A percentile compares a stretch with the other conserved stretches of the same genome.
Evolutionary conservation across 2,888 invertebrate genomes (phyloP).

Genomic region (Heliconius ethilla): DNA sequence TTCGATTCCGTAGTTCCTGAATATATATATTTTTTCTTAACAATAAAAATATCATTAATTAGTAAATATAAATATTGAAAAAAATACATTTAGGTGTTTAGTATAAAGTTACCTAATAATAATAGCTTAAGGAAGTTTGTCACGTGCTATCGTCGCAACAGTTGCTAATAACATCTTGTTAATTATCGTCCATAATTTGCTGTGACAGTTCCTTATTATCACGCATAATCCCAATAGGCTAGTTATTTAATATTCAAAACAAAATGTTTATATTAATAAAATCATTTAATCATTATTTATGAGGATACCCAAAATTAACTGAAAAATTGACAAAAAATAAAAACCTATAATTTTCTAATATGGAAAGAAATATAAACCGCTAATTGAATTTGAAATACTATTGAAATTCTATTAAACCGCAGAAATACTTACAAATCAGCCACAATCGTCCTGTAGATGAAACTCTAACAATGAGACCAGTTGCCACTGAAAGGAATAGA

Average conservation of each 20-base stretch:
- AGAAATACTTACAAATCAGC: conserved; percentile 43
- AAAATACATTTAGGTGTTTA: background rate
- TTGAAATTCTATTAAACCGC: conserved; percentile 41
- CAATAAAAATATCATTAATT: background rate
- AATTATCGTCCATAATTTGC: conserved; percentile 2
- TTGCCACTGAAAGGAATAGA: conserved; percentile 51
- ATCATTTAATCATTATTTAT: too few species aligned
- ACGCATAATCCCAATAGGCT: background rate
- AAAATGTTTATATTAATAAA: background rate
- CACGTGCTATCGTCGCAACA: conserved; percentile 1
- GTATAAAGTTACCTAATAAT: background rate
- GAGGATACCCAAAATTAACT: too few species aligned
- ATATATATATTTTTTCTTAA: too few species aligned
- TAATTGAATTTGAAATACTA: conserved; percentile 36
- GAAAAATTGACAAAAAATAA: background rate
- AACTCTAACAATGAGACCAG: conserved; percentile 60
- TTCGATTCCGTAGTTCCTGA: too few species aligned
- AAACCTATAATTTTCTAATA: background rate
- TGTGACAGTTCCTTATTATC: conserved; percentile 17
- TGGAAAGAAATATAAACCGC: background rate
- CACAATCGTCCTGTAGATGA: conserved; percentile 55
- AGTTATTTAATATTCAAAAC: background rate
- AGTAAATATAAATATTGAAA: background rate
- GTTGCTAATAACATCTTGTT: conserved; percentile 14
- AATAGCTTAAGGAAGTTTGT: background rate